A percentile compares a stretch with the other conserved stretches of the same genome.
These are phyloP conservation scores for Acrobasis suavella DNA, from an alignment of 2,888 invertebrate genomes.

Conservation along the genomic window DNA sequence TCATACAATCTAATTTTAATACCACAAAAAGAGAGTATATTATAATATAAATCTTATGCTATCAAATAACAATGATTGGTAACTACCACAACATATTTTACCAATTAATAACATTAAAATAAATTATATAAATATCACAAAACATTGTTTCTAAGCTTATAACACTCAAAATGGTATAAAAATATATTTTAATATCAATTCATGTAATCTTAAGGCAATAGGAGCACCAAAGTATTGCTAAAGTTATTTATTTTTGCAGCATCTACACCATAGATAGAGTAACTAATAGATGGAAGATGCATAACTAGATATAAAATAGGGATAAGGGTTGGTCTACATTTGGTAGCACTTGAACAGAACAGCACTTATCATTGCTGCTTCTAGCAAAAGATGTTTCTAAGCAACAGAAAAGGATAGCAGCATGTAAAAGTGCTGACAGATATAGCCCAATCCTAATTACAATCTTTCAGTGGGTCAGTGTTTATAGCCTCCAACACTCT, in stretches of 20 bases:
- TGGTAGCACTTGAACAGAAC: no score
- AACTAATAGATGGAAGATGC: no score
- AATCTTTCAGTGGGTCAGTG: no score
- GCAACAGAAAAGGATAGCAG: no score
- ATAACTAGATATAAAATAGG: no score
- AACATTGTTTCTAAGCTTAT: conserved; percentile 23
- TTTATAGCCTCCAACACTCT: no score
- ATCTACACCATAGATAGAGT: not conserved
- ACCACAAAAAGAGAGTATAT: not conserved
- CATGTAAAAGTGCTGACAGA: no score
- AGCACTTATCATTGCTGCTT: no score
- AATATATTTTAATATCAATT: conserved; percentile 2
- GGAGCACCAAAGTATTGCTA: conserved; percentile 21
- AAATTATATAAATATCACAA: conserved; percentile 51
- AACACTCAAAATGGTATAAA: conserved; percentile 12
- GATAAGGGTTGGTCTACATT: no score
- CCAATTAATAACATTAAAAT: conserved; percentile 20
- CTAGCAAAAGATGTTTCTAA: no score
- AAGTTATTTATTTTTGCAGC: not conserved
- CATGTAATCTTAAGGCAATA: conserved; percentile 16
- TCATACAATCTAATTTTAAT: not conserved
- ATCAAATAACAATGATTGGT: conserved; percentile 18
- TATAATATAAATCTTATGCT: not conserved
- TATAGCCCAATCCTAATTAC: no score
- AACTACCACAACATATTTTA: conserved; percentile 18